Evolutionary conservation across 2,113 vertebrate genomes (phyloP).

Genomic region (Sprattus sprattus): DNA sequence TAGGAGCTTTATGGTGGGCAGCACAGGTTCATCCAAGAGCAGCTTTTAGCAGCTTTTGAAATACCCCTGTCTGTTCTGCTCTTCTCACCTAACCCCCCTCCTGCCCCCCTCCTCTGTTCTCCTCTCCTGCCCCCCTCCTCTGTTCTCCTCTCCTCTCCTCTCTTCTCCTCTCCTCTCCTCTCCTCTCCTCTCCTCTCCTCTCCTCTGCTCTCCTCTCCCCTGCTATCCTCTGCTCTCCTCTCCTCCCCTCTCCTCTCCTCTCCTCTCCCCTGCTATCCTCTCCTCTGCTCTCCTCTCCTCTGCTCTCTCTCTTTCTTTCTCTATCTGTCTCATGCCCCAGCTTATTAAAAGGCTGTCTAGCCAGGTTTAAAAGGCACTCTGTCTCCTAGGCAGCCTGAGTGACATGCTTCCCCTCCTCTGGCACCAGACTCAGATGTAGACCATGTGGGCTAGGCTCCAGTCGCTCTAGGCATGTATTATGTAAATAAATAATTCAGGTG

Average conservation of each 20-base stretch:
- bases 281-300: background rate
- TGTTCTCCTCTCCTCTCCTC: background rate
- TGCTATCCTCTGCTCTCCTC: background rate
- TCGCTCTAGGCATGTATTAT: background rate
- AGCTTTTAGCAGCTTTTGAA: background rate
- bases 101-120: background rate
- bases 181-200: background rate
- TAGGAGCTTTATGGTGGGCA: background rate
- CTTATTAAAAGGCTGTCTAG: background rate
- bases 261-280: too few species aligned
- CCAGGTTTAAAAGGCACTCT: background rate
- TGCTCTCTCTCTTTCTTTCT: background rate
- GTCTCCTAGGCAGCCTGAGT: background rate
- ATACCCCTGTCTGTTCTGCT: background rate
- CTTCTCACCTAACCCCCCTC: background rate
- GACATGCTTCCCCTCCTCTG: background rate
- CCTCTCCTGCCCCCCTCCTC: background rate
- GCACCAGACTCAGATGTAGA: background rate
- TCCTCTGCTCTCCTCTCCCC: background rate
- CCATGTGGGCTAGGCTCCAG: background rate
- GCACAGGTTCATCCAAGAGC: background rate
- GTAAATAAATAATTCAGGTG: conserved; percentile 5
- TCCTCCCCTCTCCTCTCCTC: background rate
- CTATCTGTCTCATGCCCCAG: background rate
- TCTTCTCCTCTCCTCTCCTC: background rate